Percentiles rank a stretch among this genome's conserved stretches.
These are phyloP conservation scores for Carollia perspicillata DNA, from an alignment of 2,113 vertebrate genomes.

Conservation along the genomic window DNA sequence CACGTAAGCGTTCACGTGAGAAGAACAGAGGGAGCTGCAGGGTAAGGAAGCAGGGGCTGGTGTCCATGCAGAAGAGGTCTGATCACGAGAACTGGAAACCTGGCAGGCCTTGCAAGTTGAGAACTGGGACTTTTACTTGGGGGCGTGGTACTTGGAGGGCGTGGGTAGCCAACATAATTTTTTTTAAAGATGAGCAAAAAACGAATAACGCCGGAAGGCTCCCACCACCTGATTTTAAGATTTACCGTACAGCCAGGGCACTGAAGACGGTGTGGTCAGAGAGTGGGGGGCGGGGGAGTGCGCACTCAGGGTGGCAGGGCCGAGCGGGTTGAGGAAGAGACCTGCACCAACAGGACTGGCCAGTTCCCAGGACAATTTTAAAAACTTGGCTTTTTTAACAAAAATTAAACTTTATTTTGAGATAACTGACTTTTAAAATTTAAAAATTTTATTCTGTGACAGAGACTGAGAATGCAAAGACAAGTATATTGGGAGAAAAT, in stretches of 20 bases:
- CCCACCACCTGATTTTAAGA: neutral
- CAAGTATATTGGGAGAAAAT: neutral
- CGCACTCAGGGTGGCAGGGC: neutral
- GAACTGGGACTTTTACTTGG: neutral
- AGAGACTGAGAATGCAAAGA: neutral
- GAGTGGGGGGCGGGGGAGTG: neutral
- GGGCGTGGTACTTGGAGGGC: neutral
- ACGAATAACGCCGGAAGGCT: neutral
- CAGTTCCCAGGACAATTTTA: neutral
- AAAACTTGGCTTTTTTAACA: no score
- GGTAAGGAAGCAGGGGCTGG: neutral
- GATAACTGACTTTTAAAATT: neutral
- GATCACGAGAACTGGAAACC: neutral
- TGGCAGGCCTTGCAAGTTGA: neutral
- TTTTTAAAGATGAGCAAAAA: neutral
- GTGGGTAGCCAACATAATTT: neutral
- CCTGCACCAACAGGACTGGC: neutral
- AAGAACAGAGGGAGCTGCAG: neutral
- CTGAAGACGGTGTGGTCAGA: neutral
- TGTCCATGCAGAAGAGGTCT: neutral
- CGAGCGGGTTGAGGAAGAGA: neutral
- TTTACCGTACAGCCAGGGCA: neutral
- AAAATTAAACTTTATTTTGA: neutral
- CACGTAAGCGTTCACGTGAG: neutral
- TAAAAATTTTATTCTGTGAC: neutral